Evolutionary conservation across 2,888 invertebrate genomes (phyloP), one percentile per base, ranked within the genome.

Genomic region (Cryptus viduatorius): DNA sequence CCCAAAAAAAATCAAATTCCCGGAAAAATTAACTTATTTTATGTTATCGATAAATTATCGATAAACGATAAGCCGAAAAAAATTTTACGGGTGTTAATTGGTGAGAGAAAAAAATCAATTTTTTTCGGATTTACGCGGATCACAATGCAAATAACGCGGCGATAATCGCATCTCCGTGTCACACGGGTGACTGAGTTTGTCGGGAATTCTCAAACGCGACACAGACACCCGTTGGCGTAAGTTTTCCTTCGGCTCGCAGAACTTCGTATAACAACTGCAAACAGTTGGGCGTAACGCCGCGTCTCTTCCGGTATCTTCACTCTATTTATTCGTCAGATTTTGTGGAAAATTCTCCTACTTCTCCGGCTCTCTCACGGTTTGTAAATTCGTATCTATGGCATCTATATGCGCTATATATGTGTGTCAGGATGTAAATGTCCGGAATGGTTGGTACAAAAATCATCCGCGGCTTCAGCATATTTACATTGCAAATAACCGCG

Each of bases 401-500:
- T 53, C 50, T 56, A 5, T 48, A 46, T 48, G 10, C 16, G 46
- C 50, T 56, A 5, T 48, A 46, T 48, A n/a, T 29, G 46, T n/a
- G 42, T 19, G 67, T 44, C 50, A 19, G 19, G 68, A 69, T 37
- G 67, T 67, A 78, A 72, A 72, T 72, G 59, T 72, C 61, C 72
- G 46, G n/a, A 69, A 64, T 61, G 69, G 59, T 14, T 59, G 50
- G 50, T 24, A 59, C 67, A 68, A 14, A 67, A 50, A 78, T 78
- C 67, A 69, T 73, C 48, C 29, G 59, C 59, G 29, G 73, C 53
- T 24, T 37, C 37, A 67, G 24, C 3, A 46, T 65, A 71, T 79
- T 79, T 71, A 56, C 83, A 83, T 50, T 64, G 83, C 75, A 71
- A 79, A 79, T 79, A 79, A 42, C 37, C 48, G 19, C n/a, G 24